Conservation (phyloP, 2,113 vertebrate genomes). For the Diphyllodes magnificus region DNA sequence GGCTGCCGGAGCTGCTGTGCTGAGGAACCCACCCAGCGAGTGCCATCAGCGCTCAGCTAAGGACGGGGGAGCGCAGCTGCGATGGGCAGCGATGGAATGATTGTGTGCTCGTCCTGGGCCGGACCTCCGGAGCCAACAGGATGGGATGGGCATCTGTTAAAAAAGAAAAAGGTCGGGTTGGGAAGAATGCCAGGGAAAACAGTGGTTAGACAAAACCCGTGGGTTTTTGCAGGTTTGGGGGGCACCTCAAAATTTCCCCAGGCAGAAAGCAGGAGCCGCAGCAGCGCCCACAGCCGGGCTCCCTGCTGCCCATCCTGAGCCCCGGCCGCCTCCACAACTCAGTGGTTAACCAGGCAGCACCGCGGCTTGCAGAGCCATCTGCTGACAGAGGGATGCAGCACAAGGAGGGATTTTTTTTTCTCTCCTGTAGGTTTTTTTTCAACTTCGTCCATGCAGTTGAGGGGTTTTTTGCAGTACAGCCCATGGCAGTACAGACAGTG, state of each 20-base stretch:
- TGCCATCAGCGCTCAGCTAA: accelerated
- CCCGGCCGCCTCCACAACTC: accelerated
- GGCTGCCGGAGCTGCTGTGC: neutral
- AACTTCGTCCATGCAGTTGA: neutral
- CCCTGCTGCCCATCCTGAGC: accelerated
- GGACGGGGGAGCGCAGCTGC: accelerated
- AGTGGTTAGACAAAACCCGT: neutral
- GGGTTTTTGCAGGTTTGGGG: neutral
- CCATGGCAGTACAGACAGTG: accelerated
- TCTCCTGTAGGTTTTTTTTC: neutral
- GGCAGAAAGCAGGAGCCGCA: neutral
- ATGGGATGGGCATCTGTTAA: neutral
- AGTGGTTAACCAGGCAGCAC: neutral
- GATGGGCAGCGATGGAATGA: accelerated
- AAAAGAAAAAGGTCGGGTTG: neutral
- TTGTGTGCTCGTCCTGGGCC: accelerated
- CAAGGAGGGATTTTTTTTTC: neutral
- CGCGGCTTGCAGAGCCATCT: constrained; percentile 21
- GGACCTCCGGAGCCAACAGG: neutral
- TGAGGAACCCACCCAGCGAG: accelerated
- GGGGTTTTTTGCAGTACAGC: neutral
- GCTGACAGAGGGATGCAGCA: neutral
- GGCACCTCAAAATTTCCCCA: neutral
- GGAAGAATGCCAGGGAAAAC: neutral
- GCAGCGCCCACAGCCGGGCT: neutral